Percentiles rank a stretch among this genome's conserved stretches.
phyloP scores from a whole-genome alignment of 2,113 vertebrate genomes.

The Arvicanthis niloticus region DNA sequence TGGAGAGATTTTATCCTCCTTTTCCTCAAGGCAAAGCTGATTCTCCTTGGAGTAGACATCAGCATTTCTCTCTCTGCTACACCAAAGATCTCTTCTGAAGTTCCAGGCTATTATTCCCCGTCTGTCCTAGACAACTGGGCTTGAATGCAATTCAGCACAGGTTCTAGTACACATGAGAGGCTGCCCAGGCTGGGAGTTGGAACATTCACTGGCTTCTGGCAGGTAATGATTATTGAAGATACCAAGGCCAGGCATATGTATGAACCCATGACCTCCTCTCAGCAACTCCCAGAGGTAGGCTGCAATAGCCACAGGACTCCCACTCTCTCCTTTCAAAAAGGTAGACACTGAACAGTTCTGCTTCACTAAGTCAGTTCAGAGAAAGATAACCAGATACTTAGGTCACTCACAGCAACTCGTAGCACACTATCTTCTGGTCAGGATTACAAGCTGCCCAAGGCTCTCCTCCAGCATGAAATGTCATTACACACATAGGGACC shows the following conservation, averaged over 20 bases:
- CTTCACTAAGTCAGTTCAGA: background rate
- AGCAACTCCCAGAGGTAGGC: background rate
- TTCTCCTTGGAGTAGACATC: background rate
- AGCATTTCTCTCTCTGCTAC: background rate
- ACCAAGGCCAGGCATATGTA: accelerated
- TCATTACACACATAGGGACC: background rate
- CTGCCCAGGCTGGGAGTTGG: background rate
- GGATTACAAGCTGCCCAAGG: background rate
- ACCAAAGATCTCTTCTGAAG: too few relatives aligned
- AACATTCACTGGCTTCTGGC: background rate
- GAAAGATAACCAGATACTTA: background rate
- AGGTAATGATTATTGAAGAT: background rate
- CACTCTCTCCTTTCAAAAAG: too few relatives aligned
- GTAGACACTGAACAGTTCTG: accelerated
- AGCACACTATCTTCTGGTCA: background rate
- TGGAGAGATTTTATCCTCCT: background rate
- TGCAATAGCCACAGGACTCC: background rate
- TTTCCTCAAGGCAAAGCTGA: too few relatives aligned
- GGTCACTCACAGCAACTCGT: too few relatives aligned
- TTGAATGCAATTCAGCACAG: background rate
- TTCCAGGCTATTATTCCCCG: too few relatives aligned
- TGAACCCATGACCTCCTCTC: background rate
- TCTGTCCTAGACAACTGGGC: background rate
- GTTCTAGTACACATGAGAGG: background rate
- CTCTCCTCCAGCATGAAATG: background rate